A percentile compares a stretch with the other conserved stretches of the same genome.
These are phyloP conservation scores for Andrena bucephala DNA, from an alignment of 2,888 invertebrate species.

Conservation along the genomic window DNA sequence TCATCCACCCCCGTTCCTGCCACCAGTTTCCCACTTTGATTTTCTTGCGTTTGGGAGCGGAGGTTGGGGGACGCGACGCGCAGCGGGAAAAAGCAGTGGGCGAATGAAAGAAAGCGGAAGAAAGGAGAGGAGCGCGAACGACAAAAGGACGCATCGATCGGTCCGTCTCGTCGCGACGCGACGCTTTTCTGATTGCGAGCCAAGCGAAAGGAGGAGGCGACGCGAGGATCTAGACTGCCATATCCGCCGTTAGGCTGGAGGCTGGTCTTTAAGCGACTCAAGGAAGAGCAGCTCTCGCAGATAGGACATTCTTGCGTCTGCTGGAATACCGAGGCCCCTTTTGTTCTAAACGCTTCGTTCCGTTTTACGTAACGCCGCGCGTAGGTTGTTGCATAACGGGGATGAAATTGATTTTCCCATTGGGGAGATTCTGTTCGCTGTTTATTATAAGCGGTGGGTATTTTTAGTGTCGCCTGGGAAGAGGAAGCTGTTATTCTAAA, in stretches of 20 bases:
- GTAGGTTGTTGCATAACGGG: constrained; percentile 9
- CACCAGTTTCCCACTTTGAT: constrained; percentile 25
- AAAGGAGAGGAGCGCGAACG: constrained; percentile 48
- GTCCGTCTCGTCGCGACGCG: constrained; percentile 42
- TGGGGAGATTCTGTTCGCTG: neutral
- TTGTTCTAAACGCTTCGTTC: neutral
- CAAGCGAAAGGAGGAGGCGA: constrained; percentile 56
- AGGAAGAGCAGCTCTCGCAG: neutral
- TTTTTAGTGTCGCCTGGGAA: constrained; percentile 17
- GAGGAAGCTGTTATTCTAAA: constrained; percentile 11
- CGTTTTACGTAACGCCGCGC: neutral
- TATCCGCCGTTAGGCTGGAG: constrained; percentile 32
- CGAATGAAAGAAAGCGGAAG: constrained; percentile 44
- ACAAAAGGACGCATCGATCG: constrained; percentile 72
- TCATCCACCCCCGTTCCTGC: neutral
- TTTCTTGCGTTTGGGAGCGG: constrained; percentile 14
- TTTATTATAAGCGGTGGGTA: constrained; percentile 5
- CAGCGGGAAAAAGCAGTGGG: neutral
- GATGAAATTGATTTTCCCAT: neutral
- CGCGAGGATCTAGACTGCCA: constrained; percentile 48
- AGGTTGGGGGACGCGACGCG: neutral
- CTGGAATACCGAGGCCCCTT: neutral
- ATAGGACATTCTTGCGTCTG: neutral
- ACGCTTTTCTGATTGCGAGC: constrained; percentile 69
- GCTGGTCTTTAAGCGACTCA: constrained; percentile 29